These are phyloP conservation scores for Paradoxurus hermaphroditus DNA, from an alignment of 2,113 vertebrate species.

Conservation along the genomic window DNA sequence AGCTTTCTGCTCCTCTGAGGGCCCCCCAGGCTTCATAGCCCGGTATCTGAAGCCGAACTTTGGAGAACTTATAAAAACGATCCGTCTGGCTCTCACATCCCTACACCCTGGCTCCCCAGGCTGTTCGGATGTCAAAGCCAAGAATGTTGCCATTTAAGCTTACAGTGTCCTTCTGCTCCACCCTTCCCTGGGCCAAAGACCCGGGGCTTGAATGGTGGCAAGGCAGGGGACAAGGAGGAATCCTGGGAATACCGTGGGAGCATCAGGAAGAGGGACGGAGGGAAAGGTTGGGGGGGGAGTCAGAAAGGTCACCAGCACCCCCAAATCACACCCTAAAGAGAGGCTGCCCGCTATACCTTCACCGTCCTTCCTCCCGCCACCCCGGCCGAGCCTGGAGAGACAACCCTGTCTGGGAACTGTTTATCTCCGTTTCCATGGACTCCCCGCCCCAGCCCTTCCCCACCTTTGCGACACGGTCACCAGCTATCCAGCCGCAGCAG, in stretches of 20 bases:
- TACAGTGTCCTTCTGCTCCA: background rate
- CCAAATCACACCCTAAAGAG: accelerated
- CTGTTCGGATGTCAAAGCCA: background rate
- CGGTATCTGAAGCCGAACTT: background rate
- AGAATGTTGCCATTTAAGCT: background rate
- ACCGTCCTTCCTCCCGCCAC: accelerated
- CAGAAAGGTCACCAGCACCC: background rate
- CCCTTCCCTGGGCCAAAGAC: background rate
- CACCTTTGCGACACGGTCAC: background rate
- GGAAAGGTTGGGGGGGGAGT: background rate
- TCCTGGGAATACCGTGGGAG: background rate
- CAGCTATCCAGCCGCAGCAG: background rate
- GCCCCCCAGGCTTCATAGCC: background rate
- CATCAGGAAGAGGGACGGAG: background rate
- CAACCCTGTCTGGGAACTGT: background rate
- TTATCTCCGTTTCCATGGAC: background rate
- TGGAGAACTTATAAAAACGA: background rate
- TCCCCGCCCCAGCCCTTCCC: background rate
- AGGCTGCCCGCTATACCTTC: no score
- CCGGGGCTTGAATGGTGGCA: background rate
- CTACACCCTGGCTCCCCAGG: background rate
- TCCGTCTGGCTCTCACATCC: background rate
- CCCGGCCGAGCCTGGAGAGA: background rate
- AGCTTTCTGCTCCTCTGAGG: background rate
- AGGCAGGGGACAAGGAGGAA: background rate